A percentile compares a stretch with the other conserved stretches of the same genome.
These are phyloP conservation scores for Odontomachus brunneus DNA, from an alignment of 1,140 invertebrate species.

Conservation along the genomic window DNA sequence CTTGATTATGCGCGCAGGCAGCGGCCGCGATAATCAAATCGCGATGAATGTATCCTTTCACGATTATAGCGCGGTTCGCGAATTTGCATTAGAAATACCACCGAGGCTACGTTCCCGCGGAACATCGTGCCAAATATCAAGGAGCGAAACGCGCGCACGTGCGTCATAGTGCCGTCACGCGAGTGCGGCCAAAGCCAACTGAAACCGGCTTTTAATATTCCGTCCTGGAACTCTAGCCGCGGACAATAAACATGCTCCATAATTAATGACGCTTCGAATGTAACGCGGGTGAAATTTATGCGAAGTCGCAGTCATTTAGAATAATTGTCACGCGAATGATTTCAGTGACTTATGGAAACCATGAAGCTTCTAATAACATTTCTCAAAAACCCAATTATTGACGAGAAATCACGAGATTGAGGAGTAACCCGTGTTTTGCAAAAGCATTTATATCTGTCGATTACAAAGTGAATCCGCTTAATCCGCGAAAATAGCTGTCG, in stretches of 20 bases:
- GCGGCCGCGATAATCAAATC: conserved; percentile 31
- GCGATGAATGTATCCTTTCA: conserved; percentile 1
- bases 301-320: no score
- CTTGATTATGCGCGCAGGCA: conserved; percentile 26
- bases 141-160: background rate
- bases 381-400: background rate
- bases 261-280: background rate
- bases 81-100: conserved; percentile 52
- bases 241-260: background rate
- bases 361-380: background rate
- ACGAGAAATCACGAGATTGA: background rate
- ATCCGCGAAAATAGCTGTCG: background rate
- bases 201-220: no score
- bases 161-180: no score
- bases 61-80: background rate
- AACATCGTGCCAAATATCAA: conserved; percentile 7
- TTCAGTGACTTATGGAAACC: background rate
- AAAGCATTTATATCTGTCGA: no score
- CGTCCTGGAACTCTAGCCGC: no score
- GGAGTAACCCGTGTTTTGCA: no score
- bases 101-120: background rate
- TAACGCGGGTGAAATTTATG: background rate
- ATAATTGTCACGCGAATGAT: background rate
- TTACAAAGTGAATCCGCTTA: background rate
- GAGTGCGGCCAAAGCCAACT: no score